A percentile compares a stretch with the other conserved stretches of the same genome.
Evolutionary conservation across 2,888 invertebrate genomes (phyloP).

Genomic region (Apamea epomidion): DNA sequence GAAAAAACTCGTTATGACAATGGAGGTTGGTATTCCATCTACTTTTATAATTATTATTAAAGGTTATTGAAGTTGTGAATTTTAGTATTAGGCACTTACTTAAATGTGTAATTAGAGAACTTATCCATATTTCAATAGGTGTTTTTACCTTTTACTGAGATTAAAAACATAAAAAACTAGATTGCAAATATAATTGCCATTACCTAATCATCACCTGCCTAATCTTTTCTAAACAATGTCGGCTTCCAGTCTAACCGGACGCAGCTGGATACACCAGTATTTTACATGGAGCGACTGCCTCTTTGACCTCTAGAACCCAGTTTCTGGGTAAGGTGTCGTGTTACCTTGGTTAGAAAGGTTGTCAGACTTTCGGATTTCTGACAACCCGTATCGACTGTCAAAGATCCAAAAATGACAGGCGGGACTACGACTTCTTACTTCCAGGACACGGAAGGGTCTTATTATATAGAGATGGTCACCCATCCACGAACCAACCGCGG

Average conservation of each 20-base stretch:
- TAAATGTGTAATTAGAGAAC: background rate
- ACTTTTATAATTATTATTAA: slow-evolving; percentile 33
- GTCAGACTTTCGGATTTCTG: too few species aligned
- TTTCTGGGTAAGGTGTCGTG: too few species aligned
- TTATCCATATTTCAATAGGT: background rate
- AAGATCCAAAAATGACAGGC: too few species aligned
- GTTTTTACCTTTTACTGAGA: background rate
- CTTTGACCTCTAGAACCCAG: background rate
- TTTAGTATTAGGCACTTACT: slow-evolving; percentile 1
- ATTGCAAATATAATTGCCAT: background rate
- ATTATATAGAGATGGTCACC: background rate
- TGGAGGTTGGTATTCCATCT: slow-evolving; percentile 33
- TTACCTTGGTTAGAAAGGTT: too few species aligned
- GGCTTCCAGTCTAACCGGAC: background rate
- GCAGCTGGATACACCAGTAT: background rate
- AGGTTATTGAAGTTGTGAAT: slow-evolving; percentile 11
- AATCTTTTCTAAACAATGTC: background rate
- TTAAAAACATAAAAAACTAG: background rate
- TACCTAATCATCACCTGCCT: too few species aligned
- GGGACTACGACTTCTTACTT: too few species aligned
- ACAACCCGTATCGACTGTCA: too few species aligned
- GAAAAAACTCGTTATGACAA: slow-evolving; percentile 59
- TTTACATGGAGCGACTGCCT: background rate
- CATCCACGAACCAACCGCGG: background rate
- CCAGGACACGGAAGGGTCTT: background rate